Percentiles rank a stretch among this genome's conserved stretches.
Conservation (phyloP, 2,113 vertebrate genomes). For the Etia nguti region DNA sequence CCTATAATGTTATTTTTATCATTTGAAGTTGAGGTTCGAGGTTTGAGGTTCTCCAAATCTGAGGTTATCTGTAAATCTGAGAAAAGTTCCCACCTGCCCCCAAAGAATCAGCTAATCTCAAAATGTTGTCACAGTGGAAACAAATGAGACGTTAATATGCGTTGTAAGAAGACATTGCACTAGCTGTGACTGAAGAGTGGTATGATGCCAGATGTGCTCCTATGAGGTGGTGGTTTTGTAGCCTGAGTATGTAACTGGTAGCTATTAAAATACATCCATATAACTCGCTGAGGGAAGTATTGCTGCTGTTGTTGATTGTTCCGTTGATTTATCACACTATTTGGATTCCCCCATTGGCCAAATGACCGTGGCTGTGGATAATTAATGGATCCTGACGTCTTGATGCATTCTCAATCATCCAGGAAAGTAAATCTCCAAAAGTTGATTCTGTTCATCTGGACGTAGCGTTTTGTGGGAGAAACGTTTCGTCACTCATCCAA, state of each 20-base stretch:
- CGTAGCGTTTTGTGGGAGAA: too few relatives aligned
- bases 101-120: background rate
- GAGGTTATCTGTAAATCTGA: background rate
- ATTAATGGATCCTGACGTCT: background rate
- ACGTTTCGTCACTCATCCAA: too few relatives aligned
- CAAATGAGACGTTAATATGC: background rate
- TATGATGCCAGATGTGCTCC: background rate
- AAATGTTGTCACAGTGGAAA: background rate
- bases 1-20: background rate
- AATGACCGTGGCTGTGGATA: background rate
- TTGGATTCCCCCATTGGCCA: background rate
- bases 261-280: background rate
- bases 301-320: background rate
- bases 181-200: background rate
- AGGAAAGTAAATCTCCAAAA: too few relatives aligned
- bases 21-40: background rate
- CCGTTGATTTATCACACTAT: background rate
- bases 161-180: background rate
- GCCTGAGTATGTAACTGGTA: background rate
- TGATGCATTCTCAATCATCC: too few relatives aligned
- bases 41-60: background rate
- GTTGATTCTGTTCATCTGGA: too few relatives aligned
- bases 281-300: background rate
- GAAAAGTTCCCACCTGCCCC: background rate
- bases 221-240: background rate